Conservation (phyloP, 2,113 vertebrate genomes). For the Mastomys coucha region DNA sequence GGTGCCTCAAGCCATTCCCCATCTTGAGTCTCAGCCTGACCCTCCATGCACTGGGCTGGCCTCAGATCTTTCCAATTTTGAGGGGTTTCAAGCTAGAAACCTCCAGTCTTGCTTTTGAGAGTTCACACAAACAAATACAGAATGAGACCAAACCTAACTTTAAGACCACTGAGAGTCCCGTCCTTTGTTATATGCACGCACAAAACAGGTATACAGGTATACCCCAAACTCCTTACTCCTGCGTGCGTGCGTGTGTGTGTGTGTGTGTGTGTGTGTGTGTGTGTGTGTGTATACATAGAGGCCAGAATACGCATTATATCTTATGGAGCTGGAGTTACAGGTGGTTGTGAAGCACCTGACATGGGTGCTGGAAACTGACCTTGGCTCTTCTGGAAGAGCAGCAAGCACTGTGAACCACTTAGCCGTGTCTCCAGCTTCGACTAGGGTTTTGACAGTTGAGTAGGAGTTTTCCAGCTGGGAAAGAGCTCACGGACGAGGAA, state of each 20-base stretch:
- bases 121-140: not conserved
- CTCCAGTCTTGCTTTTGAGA: not conserved
- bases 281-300: not conserved
- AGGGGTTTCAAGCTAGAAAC: not conserved
- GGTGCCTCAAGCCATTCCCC: not conserved
- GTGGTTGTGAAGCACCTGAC: not conserved
- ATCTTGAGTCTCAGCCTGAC: not conserved
- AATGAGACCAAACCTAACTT: not conserved
- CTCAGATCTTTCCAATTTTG: not conserved
- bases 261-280: too few relatives aligned
- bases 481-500: not conserved
- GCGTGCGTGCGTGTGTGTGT: not conserved
- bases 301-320: not conserved
- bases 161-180: not conserved
- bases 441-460: constrained; percentile 24
- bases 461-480: constrained; percentile 37
- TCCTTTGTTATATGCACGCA: not conserved
- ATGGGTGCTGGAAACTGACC: not conserved
- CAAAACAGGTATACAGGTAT: too few relatives aligned
- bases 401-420: not conserved
- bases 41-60: not conserved
- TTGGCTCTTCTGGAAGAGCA: too few relatives aligned
- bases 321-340: not conserved
- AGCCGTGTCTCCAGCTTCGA: not conserved
- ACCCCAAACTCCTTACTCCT: too few relatives aligned